Base-by-base conservation (phyloP, 2,888 invertebrate species). In the Silvanus unidentatus region DNA sequence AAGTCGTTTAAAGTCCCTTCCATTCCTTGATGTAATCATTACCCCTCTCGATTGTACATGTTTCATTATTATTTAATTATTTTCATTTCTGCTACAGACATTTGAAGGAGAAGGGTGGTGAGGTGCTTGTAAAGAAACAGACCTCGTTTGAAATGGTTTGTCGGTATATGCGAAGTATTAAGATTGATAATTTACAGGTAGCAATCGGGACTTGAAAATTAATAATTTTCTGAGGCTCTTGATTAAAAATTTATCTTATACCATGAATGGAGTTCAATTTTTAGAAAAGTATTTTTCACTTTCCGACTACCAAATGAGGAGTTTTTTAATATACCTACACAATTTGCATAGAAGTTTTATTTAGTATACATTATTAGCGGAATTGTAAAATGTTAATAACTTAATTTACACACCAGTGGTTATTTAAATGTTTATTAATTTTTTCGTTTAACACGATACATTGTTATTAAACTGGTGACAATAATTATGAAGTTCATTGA, bases 51-150 rank as follows among this genome's bases (percentile, higher is more conserved):
- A 10, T 65, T 65, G 62, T 66, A 65, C 68, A 66, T 67, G 71
- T 71, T 71, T 72, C 71, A 72, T 73, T 72, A 72, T 72, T 73
- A 73, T 73, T 73, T 72, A 71, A 73, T 73, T 72, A 72, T 72
- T 72, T 72, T 72, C 72, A 69, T 73, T 73, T 72, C 72, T 72
- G 72, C 64, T 65, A 58, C 59, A 68, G 72, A 72, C 72, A 68
- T 67, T 70, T 44, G 40, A 37, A 32, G 45, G 45, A 47, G 15
- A 32, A 47, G 45, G 44, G 49, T 45, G 32, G 32, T 12, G 11
- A 11, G 32, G 32, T 32, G 12, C 22, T 22, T 32, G n/a, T 12
- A 32, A 22, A 32, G 32, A 32, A 32, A 32, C 32, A 12, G n/a
- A 12, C 22, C 4, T 22, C 8, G 22, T 22, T 22, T 22, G 22